Percentiles rank a stretch among this genome's conserved stretches.
Evolutionary conservation across 2,797 vertebrate species (phyloP).

Genomic region (Adelosebastes latens): DNA sequence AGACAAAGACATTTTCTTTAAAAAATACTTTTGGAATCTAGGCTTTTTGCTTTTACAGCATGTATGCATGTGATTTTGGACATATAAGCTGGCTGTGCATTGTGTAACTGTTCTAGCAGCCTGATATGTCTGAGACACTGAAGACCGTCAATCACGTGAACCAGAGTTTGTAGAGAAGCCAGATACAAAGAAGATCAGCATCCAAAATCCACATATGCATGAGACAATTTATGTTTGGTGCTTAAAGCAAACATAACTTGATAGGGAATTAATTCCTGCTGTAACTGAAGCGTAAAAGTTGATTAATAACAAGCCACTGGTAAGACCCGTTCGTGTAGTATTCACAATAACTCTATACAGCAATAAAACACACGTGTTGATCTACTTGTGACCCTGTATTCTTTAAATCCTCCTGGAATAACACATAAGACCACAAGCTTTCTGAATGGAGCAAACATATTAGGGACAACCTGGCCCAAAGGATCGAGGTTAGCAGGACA

Average conservation of each 20-base stretch:
- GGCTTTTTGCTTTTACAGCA: not conserved
- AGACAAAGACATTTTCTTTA: conserved; percentile 1
- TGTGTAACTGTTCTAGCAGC: not conserved
- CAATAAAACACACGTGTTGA: conserved; percentile 42
- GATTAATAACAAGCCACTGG: conserved; percentile 24
- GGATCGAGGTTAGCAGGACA: conserved; percentile 25
- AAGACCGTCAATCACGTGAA: conserved; percentile 9
- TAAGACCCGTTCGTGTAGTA: not conserved
- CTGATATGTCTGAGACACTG: conserved; percentile 5
- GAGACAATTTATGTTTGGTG: conserved; percentile 32
- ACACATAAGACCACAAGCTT: conserved; percentile 5
- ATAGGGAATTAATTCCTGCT: conserved; percentile 19
- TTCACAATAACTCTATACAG: conserved; percentile 28
- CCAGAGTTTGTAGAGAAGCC: not conserved
- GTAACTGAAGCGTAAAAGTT: conserved; percentile 11
- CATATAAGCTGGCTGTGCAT: conserved; percentile 2
- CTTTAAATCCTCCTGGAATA: conserved; percentile 12
- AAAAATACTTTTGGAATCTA: not conserved
- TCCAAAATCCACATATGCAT: conserved; percentile 30
- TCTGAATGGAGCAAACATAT: conserved; percentile 21
- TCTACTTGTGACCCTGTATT: conserved; percentile 4
- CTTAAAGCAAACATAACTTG: conserved; percentile 20
- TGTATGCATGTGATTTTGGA: not conserved
- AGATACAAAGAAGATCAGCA: conserved; percentile 2
- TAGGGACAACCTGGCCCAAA: conserved; percentile 13